phyloP scores from a whole-genome alignment of 2,113 vertebrate species.

The Sylvietta virens region DNA sequence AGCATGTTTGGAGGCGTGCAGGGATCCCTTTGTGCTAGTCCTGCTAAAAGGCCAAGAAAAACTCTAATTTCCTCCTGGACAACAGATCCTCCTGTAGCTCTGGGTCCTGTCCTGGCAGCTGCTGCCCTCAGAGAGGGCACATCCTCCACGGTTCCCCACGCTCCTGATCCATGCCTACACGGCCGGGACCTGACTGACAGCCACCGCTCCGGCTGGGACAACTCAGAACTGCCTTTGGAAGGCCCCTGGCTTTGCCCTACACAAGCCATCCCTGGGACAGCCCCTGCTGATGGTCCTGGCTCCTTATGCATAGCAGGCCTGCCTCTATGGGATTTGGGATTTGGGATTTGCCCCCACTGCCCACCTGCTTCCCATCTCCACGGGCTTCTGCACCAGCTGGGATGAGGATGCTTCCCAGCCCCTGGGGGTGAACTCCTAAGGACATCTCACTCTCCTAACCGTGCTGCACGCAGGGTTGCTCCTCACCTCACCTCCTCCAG shows the following conservation, averaged over 20 bases:
- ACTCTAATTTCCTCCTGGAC: background rate
- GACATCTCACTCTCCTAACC: background rate
- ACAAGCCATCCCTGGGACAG: background rate
- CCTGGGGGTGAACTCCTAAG: background rate
- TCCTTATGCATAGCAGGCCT: background rate
- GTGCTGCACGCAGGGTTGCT: rapidly evolving
- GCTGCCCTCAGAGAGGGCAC: background rate
- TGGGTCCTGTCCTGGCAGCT: background rate
- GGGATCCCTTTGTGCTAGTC: background rate
- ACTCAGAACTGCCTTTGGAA: background rate
- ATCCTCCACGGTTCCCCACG: background rate
- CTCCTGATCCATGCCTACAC: rapidly evolving
- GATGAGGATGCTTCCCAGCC: background rate
- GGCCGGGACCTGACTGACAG: background rate
- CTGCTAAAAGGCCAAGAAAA: background rate
- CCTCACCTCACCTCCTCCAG: background rate
- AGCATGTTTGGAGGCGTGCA: background rate
- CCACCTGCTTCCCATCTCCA: background rate
- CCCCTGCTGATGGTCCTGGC: background rate
- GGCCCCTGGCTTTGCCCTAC: background rate
- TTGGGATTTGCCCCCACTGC: background rate
- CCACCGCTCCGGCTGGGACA: background rate
- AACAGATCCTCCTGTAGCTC: background rate
- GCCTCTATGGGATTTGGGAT: background rate
- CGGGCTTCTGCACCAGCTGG: background rate